Evolutionary conservation across 2,797 vertebrate genomes (phyloP), one percentile per base, ranked within the genome.

Genomic region (Synaphobranchus kaupii): DNA sequence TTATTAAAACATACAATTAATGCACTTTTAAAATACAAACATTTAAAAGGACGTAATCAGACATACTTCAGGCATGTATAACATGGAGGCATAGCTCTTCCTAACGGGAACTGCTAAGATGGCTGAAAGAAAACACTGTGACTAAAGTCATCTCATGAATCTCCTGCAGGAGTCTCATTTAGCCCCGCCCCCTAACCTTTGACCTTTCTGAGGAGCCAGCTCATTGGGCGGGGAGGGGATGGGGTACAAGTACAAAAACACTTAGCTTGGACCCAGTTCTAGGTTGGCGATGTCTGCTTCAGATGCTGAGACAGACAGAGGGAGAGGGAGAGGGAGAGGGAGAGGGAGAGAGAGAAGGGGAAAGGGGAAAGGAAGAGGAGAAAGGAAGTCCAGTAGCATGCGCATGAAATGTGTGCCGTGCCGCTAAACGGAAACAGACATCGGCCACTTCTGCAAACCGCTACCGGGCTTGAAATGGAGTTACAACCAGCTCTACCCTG

Each of bases 11-110:
- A 80, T 25, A 80, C 7, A 22, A 80, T 80, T 48, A 80, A 48
- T 80, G 76, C 76, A 80, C 76, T 80, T 48, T 80, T 48, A 80
- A 48, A 80, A 80, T 48, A 80, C 76, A 80, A 39, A 80, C 20
- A 48, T n/a, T 48, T 80, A 48, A 80, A 80, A 80, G 39, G 44
- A 80, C 10, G 47, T 8, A 76, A 80, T 80, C 44, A 80, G 44
- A 80, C 73, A 22, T 78, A 78, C 73, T 78, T 78, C 39, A 78
- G 73, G 73, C 76, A 80, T 80, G 44, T 50, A 48, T 80, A 48
- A 80, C 39, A 80, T 50, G 44, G 44, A 80, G n/a, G 44, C 76
- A 80, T 48, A 80, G 39, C 47, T 80, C 47, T 80, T 80, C 76
- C 76, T 48, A n/a, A 48, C n/a, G 44, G 76, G 76, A 80, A 31